These are phyloP conservation scores for Drosophila parthenogenetica DNA, from an alignment of 2,888 invertebrate genomes.

Conservation along the genomic window DNA sequence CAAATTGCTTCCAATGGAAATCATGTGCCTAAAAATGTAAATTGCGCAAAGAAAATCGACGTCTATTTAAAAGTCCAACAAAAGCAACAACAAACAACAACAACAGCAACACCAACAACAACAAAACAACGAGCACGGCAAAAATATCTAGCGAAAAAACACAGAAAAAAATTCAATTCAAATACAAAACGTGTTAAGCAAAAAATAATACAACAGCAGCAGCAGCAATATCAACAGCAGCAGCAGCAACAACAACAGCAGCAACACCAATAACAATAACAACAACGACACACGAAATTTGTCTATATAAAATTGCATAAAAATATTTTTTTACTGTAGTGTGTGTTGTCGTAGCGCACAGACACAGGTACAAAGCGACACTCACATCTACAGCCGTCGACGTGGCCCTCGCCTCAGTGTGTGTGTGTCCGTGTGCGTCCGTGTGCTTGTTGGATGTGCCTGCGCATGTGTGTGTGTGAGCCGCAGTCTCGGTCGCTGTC, in stretches of 20 bases:
- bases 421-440: conserved; percentile 50
- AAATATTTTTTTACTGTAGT: conserved; percentile 73
- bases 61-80: conserved; percentile 76
- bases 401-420: conserved; percentile 69
- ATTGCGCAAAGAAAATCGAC: conserved; percentile 80
- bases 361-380: conserved; percentile 58
- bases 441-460: conserved; percentile 34
- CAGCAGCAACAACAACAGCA: conserved; percentile 46
- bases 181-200: conserved; percentile 79
- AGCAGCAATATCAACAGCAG: conserved; percentile 18
- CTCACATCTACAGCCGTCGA: conserved; percentile 61
- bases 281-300: conserved; percentile 67
- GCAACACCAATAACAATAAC: conserved; percentile 17
- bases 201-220: conserved; percentile 61
- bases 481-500: conserved; percentile 56
- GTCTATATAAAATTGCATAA: conserved; percentile 80
- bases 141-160: conserved; percentile 64
- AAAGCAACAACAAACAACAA: conserved; percentile 46
- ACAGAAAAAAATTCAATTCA: conserved; percentile 67
- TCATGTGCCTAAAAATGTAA: conserved; percentile 82
- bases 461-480: conserved; percentile 44
- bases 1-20: conserved; percentile 78
- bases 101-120: conserved; percentile 40
- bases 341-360: conserved; percentile 60
- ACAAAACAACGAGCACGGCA: conserved; percentile 55